A percentile compares a stretch with the other conserved stretches of the same genome.
phyloP scores from a whole-genome alignment of 2,797 vertebrate genomes.

The Streptopelia turtur region DNA sequence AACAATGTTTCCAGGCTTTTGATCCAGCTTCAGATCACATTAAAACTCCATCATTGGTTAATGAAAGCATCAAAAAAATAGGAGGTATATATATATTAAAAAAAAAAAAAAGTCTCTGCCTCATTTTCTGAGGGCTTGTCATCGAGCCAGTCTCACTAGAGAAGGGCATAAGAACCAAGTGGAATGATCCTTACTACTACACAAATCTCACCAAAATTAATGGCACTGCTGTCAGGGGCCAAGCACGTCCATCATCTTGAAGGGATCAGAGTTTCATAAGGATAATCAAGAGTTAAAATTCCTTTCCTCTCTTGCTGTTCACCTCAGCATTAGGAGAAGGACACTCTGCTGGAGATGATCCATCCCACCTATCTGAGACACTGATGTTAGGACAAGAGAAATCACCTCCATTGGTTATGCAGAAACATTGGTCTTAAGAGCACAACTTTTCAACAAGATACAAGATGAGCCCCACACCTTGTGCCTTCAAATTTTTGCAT shows the following conservation, averaged over 20 bases:
- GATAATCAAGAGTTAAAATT: background rate
- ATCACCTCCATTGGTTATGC: fast-evolving
- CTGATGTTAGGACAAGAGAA: background rate
- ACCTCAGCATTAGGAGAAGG: background rate
- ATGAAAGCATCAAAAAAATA: slow-evolving; percentile 63
- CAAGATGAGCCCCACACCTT: background rate
- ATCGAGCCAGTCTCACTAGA: background rate
- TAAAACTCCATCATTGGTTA: slow-evolving; percentile 74
- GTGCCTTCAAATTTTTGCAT: background rate
- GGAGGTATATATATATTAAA: background rate
- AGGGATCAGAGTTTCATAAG: background rate
- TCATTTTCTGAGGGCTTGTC: background rate
- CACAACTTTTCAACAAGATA: background rate
- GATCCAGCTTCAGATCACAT: slow-evolving; percentile 58
- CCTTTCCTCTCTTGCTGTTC: background rate
- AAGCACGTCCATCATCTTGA: fast-evolving
- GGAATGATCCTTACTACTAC: background rate
- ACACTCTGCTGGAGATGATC: background rate
- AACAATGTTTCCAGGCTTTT: slow-evolving; percentile 72
- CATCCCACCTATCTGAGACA: background rate
- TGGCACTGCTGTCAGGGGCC: background rate
- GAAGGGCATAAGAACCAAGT: background rate
- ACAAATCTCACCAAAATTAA: background rate
- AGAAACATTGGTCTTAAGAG: background rate
- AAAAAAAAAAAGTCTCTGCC: background rate